Evolutionary conservation across 2,888 invertebrate genomes (phyloP), one percentile per base, ranked within the genome.

Genomic region (Thymelicus acteon): DNA sequence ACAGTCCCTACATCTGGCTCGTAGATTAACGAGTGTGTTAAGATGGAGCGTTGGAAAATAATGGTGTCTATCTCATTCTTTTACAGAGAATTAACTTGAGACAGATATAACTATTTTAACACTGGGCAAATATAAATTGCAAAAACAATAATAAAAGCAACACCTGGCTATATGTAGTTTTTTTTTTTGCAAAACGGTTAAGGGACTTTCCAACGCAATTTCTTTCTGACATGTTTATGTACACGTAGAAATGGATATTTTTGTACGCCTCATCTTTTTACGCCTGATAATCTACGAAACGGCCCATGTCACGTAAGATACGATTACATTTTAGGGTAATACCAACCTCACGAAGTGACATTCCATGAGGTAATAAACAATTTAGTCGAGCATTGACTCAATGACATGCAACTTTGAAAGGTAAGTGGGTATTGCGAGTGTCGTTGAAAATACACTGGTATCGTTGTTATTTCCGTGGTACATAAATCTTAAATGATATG

Each of bases 281-380:
- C 0, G 15, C 52, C 24, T 4, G 49, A 10, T 54, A 54, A 24
- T 54, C 24, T 54, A 54, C 6, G 54, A 24, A 6, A 24, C 5
- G 52, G 58, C 6, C 69, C 52, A 40, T 44, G 65, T 60, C 64
- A 71, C 64, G 70, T 63, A 64, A 71, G 54, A 69, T 57, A 70
- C 48, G 52, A 64, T 49, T 65, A 60, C 70, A 65, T 64, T 58
- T 71, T 65, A 71, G 60, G 65, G 70, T 65, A 71, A 71, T 71
- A 71, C 65, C 70, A 47, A 71, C 60, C 64, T 70, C 70, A 70
- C 70, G 70, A 70, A 70, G 70, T 60, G 70, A 70, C 64, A 70
- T 70, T 70, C 70, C 70, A 60, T 70, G 52, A 65, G 64, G 70
- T 70, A 70, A 70, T 70, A 70, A 64, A 70, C 64, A 65, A 65